Evolutionary conservation across 2,113 vertebrate species (phyloP).

Genomic region (Suncus etruscus): DNA sequence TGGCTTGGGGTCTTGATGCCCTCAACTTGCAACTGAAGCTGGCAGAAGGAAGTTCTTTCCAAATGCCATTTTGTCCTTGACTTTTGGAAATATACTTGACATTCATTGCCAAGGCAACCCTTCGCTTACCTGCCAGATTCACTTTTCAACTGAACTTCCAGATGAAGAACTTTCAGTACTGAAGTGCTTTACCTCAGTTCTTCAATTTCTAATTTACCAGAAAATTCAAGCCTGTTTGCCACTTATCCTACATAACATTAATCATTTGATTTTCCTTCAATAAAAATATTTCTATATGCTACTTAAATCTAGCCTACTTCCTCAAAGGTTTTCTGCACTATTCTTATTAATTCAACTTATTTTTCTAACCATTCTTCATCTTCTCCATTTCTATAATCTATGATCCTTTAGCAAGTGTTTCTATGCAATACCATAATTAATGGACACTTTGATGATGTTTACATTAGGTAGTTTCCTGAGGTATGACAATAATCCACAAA

Average conservation of each 20-base stretch:
- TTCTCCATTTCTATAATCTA: constrained; percentile 18
- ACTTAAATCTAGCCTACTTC: constrained; percentile 46
- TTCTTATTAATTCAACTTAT: background rate
- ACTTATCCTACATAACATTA: constrained; percentile 33
- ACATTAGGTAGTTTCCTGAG: constrained; percentile 49
- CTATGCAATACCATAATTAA: constrained; percentile 36
- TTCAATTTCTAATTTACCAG: constrained; percentile 26
- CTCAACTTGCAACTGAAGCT: too few species aligned
- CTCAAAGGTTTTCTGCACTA: constrained; percentile 34
- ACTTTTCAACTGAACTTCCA: constrained; percentile 34
- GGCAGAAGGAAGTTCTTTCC: too few species aligned
- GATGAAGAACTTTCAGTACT: background rate
- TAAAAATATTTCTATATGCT: constrained; percentile 51
- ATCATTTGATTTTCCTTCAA: constrained; percentile 38
- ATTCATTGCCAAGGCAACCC: too few species aligned
- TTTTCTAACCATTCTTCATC: constrained; percentile 36
- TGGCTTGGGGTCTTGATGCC: too few species aligned
- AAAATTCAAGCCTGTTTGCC: constrained; percentile 36
- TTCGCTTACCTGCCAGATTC: too few species aligned
- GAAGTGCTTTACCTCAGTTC: background rate
- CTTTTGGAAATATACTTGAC: too few species aligned
- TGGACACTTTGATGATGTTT: constrained; percentile 31
- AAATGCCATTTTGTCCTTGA: too few species aligned
- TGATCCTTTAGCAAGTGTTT: constrained; percentile 21
- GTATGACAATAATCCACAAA: constrained; percentile 45